Evolutionary conservation across 2,888 invertebrate species (phyloP).

Genomic region (Dyspetes luteomarginatus): DNA sequence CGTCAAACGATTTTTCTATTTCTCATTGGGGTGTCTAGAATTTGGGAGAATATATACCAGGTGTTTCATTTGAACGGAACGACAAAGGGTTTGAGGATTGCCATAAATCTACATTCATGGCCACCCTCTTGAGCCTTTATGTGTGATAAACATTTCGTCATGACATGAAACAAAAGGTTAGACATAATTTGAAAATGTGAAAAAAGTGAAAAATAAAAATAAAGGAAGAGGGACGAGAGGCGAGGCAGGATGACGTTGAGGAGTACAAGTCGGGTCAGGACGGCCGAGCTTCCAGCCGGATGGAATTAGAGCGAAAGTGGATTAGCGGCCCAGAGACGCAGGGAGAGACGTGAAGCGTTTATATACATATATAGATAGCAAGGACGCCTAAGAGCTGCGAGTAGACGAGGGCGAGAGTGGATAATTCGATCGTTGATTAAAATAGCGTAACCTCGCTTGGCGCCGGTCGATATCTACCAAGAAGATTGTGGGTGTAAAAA

Average conservation of each 20-base stretch:
- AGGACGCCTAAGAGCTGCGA: slow-evolving; percentile 9
- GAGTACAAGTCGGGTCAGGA: slow-evolving; percentile 56
- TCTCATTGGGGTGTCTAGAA: no score
- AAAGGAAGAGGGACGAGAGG: neutral
- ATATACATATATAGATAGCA: neutral
- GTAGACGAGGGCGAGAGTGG: slow-evolving; percentile 58
- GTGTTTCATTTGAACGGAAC: no score
- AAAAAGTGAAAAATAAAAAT: neutral
- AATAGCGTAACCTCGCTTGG: slow-evolving; percentile 64
- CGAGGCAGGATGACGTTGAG: slow-evolving; percentile 50
- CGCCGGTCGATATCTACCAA: slow-evolving; percentile 22
- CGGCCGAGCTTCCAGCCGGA: slow-evolving; percentile 63
- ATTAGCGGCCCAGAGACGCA: slow-evolving; percentile 65
- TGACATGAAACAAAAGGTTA: slow-evolving; percentile 46
- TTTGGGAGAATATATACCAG: no score
- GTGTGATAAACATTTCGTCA: no score
- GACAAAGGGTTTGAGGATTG: no score
- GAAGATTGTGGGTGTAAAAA: slow-evolving; percentile 29
- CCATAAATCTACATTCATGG: no score
- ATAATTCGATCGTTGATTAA: slow-evolving; percentile 68
- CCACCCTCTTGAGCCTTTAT: no score
- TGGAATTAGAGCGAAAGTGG: slow-evolving; percentile 71
- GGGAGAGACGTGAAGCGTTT: slow-evolving; percentile 40
- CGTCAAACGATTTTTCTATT: no score
- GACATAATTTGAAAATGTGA: neutral